Evolutionary conservation across 2,113 vertebrate species (phyloP).

Genomic region (Coturnix japonica): DNA sequence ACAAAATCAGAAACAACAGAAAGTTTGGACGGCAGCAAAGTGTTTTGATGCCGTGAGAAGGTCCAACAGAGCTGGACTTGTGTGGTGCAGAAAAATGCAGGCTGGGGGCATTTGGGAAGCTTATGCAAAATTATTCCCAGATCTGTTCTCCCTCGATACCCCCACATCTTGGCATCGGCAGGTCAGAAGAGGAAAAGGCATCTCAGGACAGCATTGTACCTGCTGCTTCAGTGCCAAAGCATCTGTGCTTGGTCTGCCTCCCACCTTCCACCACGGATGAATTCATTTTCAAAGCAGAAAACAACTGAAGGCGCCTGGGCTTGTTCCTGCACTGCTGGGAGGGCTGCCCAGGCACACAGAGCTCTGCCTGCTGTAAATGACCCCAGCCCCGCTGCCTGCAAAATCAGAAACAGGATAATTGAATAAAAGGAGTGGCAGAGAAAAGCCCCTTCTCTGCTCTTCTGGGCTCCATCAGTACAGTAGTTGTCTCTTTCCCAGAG

Average conservation of each 20-base stretch:
- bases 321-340: not conserved
- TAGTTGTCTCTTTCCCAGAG: not conserved
- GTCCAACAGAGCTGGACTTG: fast-evolving
- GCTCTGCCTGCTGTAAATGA: not conserved
- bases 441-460: not conserved
- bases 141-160: not conserved
- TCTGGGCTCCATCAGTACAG: not conserved
- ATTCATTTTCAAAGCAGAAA: constrained; percentile 31
- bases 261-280: constrained; percentile 8
- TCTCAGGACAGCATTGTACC: constrained; percentile 9
- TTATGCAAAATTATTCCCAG: not conserved
- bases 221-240: constrained; percentile 3
- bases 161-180: not conserved
- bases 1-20: constrained; percentile 49
- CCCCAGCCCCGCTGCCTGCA: not conserved
- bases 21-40: constrained; percentile 15
- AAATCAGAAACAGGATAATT: not conserved
- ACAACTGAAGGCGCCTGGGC: not conserved
- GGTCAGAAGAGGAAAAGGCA: constrained; percentile 13
- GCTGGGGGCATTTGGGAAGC: not conserved
- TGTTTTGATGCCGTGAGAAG: constrained; percentile 1
- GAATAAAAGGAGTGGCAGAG: not conserved
- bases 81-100: not conserved
- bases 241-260: constrained; percentile 21
- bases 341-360: not conserved